These are phyloP conservation scores for Allobates femoralis DNA, from an alignment of 2,797 vertebrate species.

Conservation along the genomic window DNA sequence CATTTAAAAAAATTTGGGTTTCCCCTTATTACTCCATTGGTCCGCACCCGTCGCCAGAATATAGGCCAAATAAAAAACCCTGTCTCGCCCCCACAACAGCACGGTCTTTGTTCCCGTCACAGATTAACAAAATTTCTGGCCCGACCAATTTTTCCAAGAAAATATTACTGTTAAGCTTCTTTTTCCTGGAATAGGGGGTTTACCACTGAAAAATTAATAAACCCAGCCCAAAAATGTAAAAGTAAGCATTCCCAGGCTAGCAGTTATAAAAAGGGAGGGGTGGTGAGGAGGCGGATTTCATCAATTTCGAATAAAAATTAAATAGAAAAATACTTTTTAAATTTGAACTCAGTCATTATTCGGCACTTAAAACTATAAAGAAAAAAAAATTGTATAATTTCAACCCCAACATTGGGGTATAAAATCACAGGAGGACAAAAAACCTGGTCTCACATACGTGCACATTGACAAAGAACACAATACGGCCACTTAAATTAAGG, in stretches of 20 bases:
- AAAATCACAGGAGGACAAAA: too few species aligned
- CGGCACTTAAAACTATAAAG: too few species aligned
- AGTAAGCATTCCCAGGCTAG: background rate
- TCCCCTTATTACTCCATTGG: background rate
- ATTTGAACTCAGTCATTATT: too few species aligned
- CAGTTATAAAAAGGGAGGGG: background rate
- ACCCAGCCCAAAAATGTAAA: background rate
- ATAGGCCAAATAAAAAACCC: background rate
- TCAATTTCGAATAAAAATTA: too few species aligned
- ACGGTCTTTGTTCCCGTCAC: slow-evolving; percentile 11
- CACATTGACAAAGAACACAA: too few species aligned
- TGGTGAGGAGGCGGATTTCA: background rate
- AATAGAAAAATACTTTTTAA: too few species aligned
- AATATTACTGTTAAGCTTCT: background rate
- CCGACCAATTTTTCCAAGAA: slow-evolving; percentile 23
- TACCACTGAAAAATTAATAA: slow-evolving; percentile 11
- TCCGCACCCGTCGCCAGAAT: background rate
- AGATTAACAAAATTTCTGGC: background rate
- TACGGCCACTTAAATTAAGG: too few species aligned
- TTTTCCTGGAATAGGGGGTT: slow-evolving; percentile 22
- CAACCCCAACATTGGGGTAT: too few species aligned
- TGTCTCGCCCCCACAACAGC: background rate
- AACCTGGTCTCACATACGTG: too few species aligned
- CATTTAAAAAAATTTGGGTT: background rate
- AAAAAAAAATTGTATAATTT: too few species aligned